Base-by-base conservation (phyloP, 2,797 vertebrate species). In the Peromyscus nudipes region DNA sequence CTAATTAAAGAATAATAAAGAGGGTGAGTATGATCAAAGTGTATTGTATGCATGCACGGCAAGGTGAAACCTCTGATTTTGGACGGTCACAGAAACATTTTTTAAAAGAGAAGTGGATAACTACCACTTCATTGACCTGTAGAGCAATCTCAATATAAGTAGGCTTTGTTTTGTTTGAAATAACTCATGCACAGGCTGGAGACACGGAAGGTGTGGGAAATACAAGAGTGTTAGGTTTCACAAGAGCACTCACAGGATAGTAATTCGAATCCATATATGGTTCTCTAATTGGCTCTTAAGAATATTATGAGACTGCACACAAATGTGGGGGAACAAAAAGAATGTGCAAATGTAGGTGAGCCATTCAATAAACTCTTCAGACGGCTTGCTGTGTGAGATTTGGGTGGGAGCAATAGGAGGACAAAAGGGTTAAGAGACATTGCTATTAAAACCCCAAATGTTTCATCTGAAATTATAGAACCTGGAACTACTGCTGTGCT, bases 391-490 rank as follows among this genome's bases (percentile, higher is more conserved):
- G 6, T 40, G 13, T 69, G 40, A 23, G 60, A 73, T 81, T 93
- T 96, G 52, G 21, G 2, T 27, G 21, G n/a, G 67, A 96, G 60
- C 79, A 57, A 65, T 49, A 12, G 14, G 2, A 84, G 89, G 71
- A 81, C 37, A 90, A 91, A 82, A 65, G 55, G 52, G 16, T 82
- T 92, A 73, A 73, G 65, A 90, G 79, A 87, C 81, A 4, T 25
- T 73, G 29, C 31, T 57, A 65, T 7, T 91, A 90, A 88, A 94
- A 67, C 16, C 23, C 71, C 75, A 10, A 49, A 31, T 57, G 49
- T 90, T 95, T 49, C 60, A 92, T 60, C 77, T 85, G 82, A 89
- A 89, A 89, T 67, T 73, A 46, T 77, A 79, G 40, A 85, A 76
- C 90, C 40, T 27, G 1, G 7, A 97, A 91, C 49, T n/a, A 16